Evolutionary conservation across 2,797 vertebrate genomes (phyloP).

Genomic region (Falco columbarius): DNA sequence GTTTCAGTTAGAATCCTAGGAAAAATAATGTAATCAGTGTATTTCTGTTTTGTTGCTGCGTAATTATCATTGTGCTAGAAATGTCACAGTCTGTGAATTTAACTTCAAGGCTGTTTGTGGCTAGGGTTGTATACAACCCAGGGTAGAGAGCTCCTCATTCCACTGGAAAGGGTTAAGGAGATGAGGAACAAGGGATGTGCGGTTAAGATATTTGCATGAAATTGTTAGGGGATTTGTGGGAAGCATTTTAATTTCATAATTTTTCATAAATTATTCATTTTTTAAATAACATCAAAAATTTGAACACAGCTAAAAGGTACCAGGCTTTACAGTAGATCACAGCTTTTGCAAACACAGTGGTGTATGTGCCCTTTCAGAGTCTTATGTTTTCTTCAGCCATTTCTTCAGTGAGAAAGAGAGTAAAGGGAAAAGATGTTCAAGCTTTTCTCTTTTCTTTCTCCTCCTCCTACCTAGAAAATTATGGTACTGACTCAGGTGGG

Average conservation of each 20-base stretch:
- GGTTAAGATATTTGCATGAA: slow-evolving; percentile 41
- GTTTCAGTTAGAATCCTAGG: not conserved
- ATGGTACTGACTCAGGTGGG: not conserved
- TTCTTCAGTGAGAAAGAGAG: not conserved
- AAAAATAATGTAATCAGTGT: not conserved
- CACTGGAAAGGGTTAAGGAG: not conserved
- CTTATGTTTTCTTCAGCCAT: slow-evolving; percentile 16
- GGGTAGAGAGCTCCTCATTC: not conserved
- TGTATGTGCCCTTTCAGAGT: slow-evolving; percentile 29
- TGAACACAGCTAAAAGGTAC: not conserved
- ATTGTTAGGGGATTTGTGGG: slow-evolving; percentile 6
- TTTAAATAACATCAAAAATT: not conserved
- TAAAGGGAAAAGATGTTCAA: not conserved
- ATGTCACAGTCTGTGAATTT: not conserved
- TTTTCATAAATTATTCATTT: slow-evolving; percentile 54
- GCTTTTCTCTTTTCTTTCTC: not conserved
- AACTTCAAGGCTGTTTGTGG: not conserved
- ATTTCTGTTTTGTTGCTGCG: not conserved
- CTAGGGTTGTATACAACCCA: not conserved
- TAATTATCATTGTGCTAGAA: not conserved
- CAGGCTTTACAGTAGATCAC: not conserved
- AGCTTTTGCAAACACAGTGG: not conserved
- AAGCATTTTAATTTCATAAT: slow-evolving; percentile 49
- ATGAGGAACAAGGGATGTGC: not conserved
- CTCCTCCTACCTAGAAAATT: slow-evolving; percentile 41